phyloP scores from a whole-genome alignment of 2,113 vertebrate genomes.

The Anolis carolinensis region DNA sequence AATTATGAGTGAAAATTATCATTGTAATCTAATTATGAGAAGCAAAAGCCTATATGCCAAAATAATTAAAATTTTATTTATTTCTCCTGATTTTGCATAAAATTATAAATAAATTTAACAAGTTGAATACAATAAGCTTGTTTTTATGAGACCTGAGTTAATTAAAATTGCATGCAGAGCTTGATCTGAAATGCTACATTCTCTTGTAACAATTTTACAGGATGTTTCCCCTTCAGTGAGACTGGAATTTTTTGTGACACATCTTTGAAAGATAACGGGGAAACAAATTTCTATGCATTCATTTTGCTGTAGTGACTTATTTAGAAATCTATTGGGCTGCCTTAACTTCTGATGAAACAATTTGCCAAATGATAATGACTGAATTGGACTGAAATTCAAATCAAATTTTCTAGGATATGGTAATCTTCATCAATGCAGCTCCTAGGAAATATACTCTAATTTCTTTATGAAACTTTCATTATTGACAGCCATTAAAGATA shows the following conservation, averaged over 20 bases:
- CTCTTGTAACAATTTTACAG: background rate
- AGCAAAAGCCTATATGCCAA: background rate
- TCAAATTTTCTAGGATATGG: background rate
- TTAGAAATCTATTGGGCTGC: background rate
- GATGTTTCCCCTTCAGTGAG: background rate
- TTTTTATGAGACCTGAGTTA: background rate
- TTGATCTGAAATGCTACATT: background rate
- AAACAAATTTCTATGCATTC: background rate
- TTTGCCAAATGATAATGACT: background rate
- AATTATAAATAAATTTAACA: background rate
- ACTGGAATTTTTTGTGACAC: too few species aligned
- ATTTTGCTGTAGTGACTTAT: background rate
- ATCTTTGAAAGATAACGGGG: too few species aligned
- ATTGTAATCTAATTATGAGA: background rate
- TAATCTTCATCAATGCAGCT: background rate
- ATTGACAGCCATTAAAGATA: background rate
- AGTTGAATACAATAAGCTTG: background rate
- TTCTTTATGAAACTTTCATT: background rate
- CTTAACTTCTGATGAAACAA: background rate
- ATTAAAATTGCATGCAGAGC: background rate
- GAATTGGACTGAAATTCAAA: background rate
- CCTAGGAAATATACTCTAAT: background rate
- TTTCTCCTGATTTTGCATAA: background rate
- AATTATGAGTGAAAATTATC: background rate
- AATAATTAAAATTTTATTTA: background rate